Base-by-base conservation (phyloP, 2,888 invertebrate species). In the Agrochola lychnidis region DNA sequence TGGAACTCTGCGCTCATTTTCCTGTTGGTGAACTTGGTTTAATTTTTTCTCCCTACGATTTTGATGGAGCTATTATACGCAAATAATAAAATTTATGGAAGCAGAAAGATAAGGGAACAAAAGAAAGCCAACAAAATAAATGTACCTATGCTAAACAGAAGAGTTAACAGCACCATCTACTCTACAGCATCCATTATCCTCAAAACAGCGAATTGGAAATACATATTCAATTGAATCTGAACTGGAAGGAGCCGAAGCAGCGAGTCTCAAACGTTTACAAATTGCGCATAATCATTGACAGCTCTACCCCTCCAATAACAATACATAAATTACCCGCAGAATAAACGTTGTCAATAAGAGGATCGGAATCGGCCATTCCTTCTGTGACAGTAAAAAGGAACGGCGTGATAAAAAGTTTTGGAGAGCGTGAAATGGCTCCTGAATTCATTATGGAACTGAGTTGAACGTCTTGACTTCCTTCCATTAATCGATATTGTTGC, bases 351-450 rank as follows among this genome's bases (percentile, higher is more conserved):
- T 81, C 86, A 88, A 83, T 86, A 78, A 80, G 81, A 79, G 73
- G 76, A 83, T 79, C 78, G 76, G 59, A 66, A 79, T 79, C 72
- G 81, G 69, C 81, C 63, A 71, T 75, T 86, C 68, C 73, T 88
- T 77, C 81, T 72, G 69, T 61, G 78, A 77, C 87, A 77, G 73
- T 86, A 86, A 88, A 86, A 88, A 76, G 75, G 71, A 86, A 86
- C 51, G 88, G 81, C 62, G 84, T 74, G 86, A 83, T 86, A 88
- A 86, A 86, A 86, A 88, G 66, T 86, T 86, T 86, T 86, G 63
- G 78, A 86, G 87, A 77, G 81, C 84, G 87, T 86, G 71, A 80
- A 79, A 88, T 88, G 77, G 87, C 81, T 84, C 71, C 84, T 81
- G 81, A 88, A 86, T 86, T 86, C 87, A 86, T 86, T 86, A 80